Conservation (phyloP, 2,888 invertebrate species). For the Drosophila tripunctata region DNA sequence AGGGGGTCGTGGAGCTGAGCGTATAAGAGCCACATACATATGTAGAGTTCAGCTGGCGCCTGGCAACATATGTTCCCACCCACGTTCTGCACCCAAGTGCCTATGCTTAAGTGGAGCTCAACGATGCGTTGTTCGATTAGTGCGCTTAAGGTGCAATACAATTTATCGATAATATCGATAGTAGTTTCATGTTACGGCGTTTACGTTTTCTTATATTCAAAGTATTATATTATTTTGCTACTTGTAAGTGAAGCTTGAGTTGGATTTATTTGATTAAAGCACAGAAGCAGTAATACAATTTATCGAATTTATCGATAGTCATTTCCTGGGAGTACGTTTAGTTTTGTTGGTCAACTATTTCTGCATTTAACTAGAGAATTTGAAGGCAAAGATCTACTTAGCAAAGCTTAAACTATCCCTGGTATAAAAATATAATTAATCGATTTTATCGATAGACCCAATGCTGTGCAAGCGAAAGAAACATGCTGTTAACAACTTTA, state of each 20-base stretch:
- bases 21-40: slow-evolving; percentile 3
- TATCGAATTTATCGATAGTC: background rate
- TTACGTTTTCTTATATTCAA: background rate
- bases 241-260: slow-evolving; percentile 9
- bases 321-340: background rate
- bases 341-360: too few species aligned
- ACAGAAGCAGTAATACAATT: too few species aligned
- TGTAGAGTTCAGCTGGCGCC: slow-evolving; percentile 24
- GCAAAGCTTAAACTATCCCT: too few species aligned
- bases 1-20: background rate
- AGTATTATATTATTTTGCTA: too few species aligned
- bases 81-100: slow-evolving; percentile 17
- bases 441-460: background rate
- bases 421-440: background rate
- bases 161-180: slow-evolving; percentile 26
- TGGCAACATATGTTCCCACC: slow-evolving; percentile 15
- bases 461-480: background rate
- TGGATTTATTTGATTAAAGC: background rate
- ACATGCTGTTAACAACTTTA: background rate
- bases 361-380: too few species aligned
- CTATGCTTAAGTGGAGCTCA: slow-evolving; percentile 14
- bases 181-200: background rate
- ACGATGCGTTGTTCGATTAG: background rate
- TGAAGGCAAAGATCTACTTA: too few species aligned
- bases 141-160: background rate